Evolutionary conservation across 2,888 invertebrate genomes (phyloP).

Genomic region (Napeogenes sylphis): DNA sequence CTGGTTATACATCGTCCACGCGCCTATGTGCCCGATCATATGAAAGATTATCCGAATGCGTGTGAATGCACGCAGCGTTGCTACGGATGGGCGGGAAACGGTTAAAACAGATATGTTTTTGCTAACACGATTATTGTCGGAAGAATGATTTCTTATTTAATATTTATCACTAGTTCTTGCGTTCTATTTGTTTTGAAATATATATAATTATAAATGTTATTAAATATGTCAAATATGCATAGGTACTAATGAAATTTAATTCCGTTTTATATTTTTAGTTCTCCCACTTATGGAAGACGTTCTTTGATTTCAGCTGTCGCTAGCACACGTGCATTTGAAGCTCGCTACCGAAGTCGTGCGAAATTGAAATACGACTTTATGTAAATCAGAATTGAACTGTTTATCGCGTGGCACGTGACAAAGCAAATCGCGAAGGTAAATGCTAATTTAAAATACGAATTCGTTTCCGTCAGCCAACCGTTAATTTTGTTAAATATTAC

Average conservation of each 20-base stretch:
- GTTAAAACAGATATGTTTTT: slow-evolving; percentile 49
- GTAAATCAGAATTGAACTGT: slow-evolving; percentile 58
- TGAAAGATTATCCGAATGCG: slow-evolving; percentile 74
- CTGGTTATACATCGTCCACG: slow-evolving; percentile 57
- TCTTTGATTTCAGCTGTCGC: slow-evolving; percentile 59
- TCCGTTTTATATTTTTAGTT: neutral
- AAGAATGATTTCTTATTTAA: slow-evolving; percentile 45
- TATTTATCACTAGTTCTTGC: slow-evolving; percentile 21
- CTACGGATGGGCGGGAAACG: slow-evolving; percentile 69
- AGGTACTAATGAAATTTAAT: too few species aligned
- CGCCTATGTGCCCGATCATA: slow-evolving; percentile 70
- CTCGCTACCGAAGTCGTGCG: slow-evolving; percentile 44
- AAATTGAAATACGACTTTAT: slow-evolving; percentile 67
- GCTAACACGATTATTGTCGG: slow-evolving; percentile 49
- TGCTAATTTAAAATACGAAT: slow-evolving; percentile 55
- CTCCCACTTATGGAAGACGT: slow-evolving; percentile 15
- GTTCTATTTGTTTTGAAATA: neutral
- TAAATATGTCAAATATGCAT: too few species aligned
- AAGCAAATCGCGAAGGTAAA: slow-evolving; percentile 54
- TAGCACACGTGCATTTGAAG: slow-evolving; percentile 46
- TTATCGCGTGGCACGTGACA: slow-evolving; percentile 58
- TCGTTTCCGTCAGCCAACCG: slow-evolving; percentile 38
- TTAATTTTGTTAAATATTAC: slow-evolving; percentile 32
- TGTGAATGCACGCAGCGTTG: slow-evolving; percentile 70
- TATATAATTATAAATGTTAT: too few species aligned